Percentiles rank a stretch among this genome's conserved stretches.
phyloP scores from a whole-genome alignment of 2,113 vertebrate genomes.

The Amazona vittata region DNA sequence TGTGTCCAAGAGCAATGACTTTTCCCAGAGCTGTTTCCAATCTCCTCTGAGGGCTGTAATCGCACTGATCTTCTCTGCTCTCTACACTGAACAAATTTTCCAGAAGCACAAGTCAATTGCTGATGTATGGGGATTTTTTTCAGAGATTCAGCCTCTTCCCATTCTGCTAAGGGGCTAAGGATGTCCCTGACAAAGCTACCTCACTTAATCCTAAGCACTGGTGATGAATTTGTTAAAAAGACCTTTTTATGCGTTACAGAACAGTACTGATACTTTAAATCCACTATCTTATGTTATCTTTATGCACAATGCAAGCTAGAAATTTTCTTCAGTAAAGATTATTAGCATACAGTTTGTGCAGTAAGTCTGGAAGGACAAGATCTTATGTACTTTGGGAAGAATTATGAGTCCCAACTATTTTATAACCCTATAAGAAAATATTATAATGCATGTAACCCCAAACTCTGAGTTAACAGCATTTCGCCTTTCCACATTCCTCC shows the following conservation, averaged over 20 bases:
- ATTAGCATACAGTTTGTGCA: neutral
- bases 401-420: neutral
- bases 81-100: neutral
- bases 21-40: neutral
- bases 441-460: neutral
- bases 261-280: neutral
- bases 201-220: neutral
- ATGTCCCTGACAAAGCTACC: neutral
- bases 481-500: neutral
- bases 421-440: neutral
- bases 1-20: neutral
- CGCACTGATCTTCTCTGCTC: neutral
- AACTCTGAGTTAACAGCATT: neutral
- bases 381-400: neutral
- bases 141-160: neutral
- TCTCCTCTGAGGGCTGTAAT: neutral
- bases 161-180: neutral
- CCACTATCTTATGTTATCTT: neutral
- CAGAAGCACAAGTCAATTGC: neutral
- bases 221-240: neutral
- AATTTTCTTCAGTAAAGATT: neutral
- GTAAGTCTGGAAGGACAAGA: neutral
- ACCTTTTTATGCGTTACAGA: neutral
- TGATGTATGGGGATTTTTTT: accelerated
- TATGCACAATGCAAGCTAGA: neutral